Conservation (phyloP, 2,113 vertebrate species). For the Oxygymnocypris stewartii region DNA sequence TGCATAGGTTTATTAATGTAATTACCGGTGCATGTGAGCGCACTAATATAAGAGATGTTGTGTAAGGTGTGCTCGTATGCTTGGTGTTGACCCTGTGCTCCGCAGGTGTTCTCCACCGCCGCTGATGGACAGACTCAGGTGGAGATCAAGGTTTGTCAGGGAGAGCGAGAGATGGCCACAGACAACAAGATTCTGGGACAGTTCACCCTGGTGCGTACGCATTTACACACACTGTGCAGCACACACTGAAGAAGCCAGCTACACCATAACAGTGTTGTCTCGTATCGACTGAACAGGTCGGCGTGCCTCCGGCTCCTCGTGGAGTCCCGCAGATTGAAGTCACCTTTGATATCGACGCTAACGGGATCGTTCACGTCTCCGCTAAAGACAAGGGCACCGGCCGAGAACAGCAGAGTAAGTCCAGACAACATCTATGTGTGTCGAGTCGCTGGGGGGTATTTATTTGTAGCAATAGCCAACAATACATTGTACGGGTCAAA, state of each 20-base stretch:
- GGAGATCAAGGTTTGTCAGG: constrained; percentile 98
- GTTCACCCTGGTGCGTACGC: constrained; percentile 85
- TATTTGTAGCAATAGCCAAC: too few relatives aligned
- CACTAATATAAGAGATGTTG: too few relatives aligned
- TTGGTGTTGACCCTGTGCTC: too few relatives aligned
- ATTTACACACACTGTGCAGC: background rate
- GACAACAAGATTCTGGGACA: constrained; percentile 98
- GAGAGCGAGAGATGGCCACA: constrained; percentile 94
- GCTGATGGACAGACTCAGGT: constrained; percentile 98
- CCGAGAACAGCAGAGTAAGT: constrained; percentile 95
- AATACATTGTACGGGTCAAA: too few relatives aligned
- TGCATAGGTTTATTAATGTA: too few relatives aligned
- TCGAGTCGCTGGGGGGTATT: too few relatives aligned
- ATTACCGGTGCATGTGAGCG: too few relatives aligned
- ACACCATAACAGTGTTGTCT: background rate
- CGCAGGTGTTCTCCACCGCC: constrained; percentile 95
- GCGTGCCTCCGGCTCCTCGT: constrained; percentile 85
- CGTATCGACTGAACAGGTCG: constrained; percentile 8
- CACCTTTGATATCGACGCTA: constrained; percentile 97
- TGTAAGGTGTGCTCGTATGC: too few relatives aligned
- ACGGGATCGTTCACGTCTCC: constrained; percentile 96
- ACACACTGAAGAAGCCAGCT: too few relatives aligned
- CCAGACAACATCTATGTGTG: background rate
- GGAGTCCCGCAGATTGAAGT: constrained; percentile 98
- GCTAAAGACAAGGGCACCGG: constrained; percentile 98